Evolutionary conservation across 2,888 invertebrate genomes (phyloP).

Genomic region (Leucania comma): DNA sequence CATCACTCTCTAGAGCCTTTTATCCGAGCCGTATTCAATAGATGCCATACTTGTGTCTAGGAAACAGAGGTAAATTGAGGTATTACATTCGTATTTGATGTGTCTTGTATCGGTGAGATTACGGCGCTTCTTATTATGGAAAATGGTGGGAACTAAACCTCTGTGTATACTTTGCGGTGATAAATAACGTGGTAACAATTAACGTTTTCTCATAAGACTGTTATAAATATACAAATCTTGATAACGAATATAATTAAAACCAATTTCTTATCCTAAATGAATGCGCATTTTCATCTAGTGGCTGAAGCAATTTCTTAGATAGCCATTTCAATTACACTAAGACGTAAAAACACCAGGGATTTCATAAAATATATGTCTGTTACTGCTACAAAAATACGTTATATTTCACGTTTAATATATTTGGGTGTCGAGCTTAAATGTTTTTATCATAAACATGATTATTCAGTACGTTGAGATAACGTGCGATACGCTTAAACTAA

Average conservation of each 20-base stretch:
- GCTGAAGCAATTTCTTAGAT: conserved; percentile 36
- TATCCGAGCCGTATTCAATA: conserved; percentile 69
- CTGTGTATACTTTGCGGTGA: neutral
- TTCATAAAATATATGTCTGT: conserved; percentile 43
- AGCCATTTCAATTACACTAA: conserved; percentile 39
- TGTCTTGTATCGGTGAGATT: conserved; percentile 23
- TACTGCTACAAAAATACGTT: conserved; percentile 26
- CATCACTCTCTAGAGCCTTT: conserved; percentile 76
- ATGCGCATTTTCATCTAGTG: conserved; percentile 20
- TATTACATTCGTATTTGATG: conserved; percentile 56
- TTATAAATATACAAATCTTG: neutral
- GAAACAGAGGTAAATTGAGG: conserved; percentile 57
- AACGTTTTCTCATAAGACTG: neutral
- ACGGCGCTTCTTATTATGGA: neutral
- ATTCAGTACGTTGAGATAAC: conserved; percentile 32
- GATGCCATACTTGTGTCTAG: conserved; percentile 61
- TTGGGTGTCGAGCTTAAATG: conserved; percentile 35
- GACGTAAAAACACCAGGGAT: conserved; percentile 48
- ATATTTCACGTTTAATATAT: conserved; percentile 45
- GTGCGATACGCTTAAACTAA: conserved; percentile 8
- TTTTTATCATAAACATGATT: conserved; percentile 32
- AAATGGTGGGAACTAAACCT: neutral
- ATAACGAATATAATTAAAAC: conserved; percentile 22
- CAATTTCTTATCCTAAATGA: conserved; percentile 3
- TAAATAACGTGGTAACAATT: conserved; percentile 7